These are phyloP conservation scores for Dryobates pubescens DNA, from an alignment of 2,797 vertebrate genomes.

Conservation along the genomic window DNA sequence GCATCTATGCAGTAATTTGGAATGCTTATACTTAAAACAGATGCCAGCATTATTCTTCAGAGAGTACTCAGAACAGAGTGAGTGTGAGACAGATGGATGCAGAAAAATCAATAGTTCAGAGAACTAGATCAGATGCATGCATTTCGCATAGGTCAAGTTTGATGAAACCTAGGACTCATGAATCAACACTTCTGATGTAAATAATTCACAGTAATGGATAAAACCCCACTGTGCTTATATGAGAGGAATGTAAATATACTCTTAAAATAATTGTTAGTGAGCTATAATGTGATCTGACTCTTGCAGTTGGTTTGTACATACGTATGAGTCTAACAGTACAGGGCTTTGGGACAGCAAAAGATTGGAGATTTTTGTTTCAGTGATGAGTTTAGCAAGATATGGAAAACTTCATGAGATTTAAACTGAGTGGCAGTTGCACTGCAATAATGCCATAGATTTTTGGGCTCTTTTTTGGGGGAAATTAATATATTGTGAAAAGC, in stretches of 20 bases:
- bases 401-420: background rate
- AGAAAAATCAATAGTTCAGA: constrained; percentile 22
- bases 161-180: constrained; percentile 36
- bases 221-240: background rate
- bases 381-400: background rate
- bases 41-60: constrained; percentile 58
- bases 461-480: background rate
- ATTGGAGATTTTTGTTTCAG: background rate
- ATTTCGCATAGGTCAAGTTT: constrained; percentile 40
- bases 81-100: constrained; percentile 31
- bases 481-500: background rate
- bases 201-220: constrained; percentile 5
- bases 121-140: background rate
- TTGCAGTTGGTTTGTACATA: background rate
- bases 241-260: constrained; percentile 4
- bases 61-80: constrained; percentile 23
- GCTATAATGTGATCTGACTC: background rate
- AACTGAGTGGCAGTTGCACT: background rate
- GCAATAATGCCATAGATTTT: background rate
- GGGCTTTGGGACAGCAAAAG: background rate
- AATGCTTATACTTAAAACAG: constrained; percentile 56
- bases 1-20: constrained; percentile 42
- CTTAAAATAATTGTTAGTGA: background rate
- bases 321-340: background rate
- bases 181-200: constrained; percentile 40